Evolutionary conservation across 30 jellyfish, hydroid and myxozoan species (phyloP).

Genomic region (Mastigias papua): DNA sequence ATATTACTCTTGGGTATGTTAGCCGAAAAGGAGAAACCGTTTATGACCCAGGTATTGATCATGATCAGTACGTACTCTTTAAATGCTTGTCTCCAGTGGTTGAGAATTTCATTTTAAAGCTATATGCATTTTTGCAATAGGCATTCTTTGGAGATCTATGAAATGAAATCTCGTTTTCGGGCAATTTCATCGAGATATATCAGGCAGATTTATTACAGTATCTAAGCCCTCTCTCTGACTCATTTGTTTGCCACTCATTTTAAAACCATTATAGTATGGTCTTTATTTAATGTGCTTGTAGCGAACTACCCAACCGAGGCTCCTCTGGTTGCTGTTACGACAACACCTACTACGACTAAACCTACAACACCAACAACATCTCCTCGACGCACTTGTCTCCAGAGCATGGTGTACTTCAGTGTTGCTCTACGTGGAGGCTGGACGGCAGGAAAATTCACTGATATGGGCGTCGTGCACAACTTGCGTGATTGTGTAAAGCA

Average conservation of each 20-base stretch:
- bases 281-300: too few species aligned
- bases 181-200: too few species aligned
- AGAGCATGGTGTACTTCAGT: slow-evolving; percentile 93
- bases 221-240: too few species aligned
- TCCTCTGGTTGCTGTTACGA: slow-evolving; percentile 64
- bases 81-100: too few species aligned
- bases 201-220: too few species aligned
- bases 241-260: too few species aligned
- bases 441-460: slow-evolving; percentile 97
- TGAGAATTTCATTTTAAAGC: background rate
- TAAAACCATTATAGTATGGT: too few species aligned
- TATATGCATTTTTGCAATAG: background rate
- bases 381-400: slow-evolving; percentile 82
- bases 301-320: slow-evolving; percentile 75
- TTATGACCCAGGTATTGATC: slow-evolving; percentile 85
- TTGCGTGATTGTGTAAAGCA: slow-evolving; percentile 88
- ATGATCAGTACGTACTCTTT: too few species aligned
- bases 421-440: slow-evolving; percentile 98
- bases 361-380: slow-evolving; percentile 83
- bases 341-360: slow-evolving; percentile 57
- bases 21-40: slow-evolving; percentile 84
- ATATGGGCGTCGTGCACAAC: slow-evolving; percentile 89
- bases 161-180: background rate
- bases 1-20: slow-evolving; percentile 85
- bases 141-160: background rate